Base-by-base conservation (phyloP, 2,797 vertebrate species). In the Phylloscopus collybita region DNA sequence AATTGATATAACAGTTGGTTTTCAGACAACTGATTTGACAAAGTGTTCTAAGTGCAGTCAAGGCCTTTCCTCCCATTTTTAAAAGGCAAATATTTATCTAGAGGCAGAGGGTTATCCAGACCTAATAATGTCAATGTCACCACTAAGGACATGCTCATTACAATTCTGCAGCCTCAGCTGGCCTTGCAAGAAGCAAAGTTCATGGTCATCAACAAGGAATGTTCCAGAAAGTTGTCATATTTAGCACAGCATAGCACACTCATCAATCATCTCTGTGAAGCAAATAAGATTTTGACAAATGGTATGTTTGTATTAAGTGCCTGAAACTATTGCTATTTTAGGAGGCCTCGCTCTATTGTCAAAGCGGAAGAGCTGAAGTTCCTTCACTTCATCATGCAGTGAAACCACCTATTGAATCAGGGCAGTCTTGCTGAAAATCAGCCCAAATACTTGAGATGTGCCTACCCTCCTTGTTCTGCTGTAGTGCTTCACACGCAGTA, bases 151-250 rank as follows among this genome's bases (percentile, higher is more conserved):
- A 60, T 6, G 19, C 10, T 71, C 0, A 1, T 90, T 64, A 59
- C 16, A 36, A 25, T 88, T 70, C 27, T 86, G 47, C 16, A 90
- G 44, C 66, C 44, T 88, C 70, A 76, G 29, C 19, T 92, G 76
- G 71, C 54, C 51, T 93, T 59, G 17, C 20, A 64, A 84, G 49
- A 36, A 93, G 25, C 32, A 66, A 94, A 95, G 60, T 70, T 94
- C 90, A 90, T 32, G 51, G 78, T 90, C 88, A 89, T 70, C 71
- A 76, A 20, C 19, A n/a, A 81, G 45, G 74, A 95, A 94, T 87
- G 90, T 93, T 95, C 86, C 86, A 95, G 56, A 96, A 97, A 86
- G 49, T 53, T 90, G 76, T 90, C 88, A 62, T 72, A 90, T 93
- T 93, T 95, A 94, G 90, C 82, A 90, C 59, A 88, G 90, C 95